These are phyloP conservation scores for Bombus superbus DNA, from an alignment of 1,140 invertebrate species.

Conservation along the genomic window DNA sequence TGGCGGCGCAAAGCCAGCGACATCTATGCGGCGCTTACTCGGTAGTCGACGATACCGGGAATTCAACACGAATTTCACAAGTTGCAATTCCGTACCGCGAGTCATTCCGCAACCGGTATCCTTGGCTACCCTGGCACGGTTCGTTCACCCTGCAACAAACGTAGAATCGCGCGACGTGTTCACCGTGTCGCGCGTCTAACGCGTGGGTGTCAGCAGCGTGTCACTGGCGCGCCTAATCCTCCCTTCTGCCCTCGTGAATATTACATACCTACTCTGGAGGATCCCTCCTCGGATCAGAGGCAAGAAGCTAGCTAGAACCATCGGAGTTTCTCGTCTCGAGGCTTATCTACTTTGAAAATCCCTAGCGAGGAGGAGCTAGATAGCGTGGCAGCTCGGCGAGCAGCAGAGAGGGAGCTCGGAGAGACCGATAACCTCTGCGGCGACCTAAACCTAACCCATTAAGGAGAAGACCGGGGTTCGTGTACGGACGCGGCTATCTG, in stretches of 20 bases:
- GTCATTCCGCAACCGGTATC: neutral
- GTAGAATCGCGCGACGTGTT: neutral
- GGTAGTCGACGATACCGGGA: neutral
- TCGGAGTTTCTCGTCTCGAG: conserved; percentile 23
- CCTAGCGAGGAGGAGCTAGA: conserved; percentile 57
- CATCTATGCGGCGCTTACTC: neutral
- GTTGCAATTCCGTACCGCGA: neutral
- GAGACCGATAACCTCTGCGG: conserved; percentile 77
- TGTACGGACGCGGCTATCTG: conserved; percentile 71
- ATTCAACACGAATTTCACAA: neutral
- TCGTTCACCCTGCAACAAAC: conserved; percentile 9
- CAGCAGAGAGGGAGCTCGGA: neutral
- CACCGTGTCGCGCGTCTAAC: neutral
- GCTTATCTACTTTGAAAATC: conserved; percentile 79
- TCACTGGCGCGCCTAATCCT: conserved; percentile 54
- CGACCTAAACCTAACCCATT: conserved; percentile 79
- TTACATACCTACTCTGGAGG: neutral
- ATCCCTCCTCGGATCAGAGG: conserved; percentile 6
- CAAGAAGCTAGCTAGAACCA: conserved; percentile 44
- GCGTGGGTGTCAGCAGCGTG: conserved; percentile 11
- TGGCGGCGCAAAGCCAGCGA: neutral
- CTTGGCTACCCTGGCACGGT: neutral
- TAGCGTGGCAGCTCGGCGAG: neutral
- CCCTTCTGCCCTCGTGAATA: conserved; percentile 4
- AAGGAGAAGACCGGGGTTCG: conserved; percentile 70